Evolutionary conservation across 2,797 vertebrate genomes (phyloP).

Genomic region (Lophotriccus pileatus): DNA sequence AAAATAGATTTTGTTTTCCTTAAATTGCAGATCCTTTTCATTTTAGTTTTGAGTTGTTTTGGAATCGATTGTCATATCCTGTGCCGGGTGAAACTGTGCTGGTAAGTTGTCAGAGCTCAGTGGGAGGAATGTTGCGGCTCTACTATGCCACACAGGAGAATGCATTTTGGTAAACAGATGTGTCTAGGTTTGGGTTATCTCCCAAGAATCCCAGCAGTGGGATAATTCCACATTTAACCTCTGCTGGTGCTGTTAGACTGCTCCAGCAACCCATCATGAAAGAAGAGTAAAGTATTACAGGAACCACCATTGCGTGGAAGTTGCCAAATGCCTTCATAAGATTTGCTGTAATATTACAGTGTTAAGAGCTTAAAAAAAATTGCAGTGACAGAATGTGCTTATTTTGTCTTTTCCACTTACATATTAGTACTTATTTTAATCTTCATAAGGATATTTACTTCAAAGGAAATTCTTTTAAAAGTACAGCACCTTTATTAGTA

Average conservation of each 20-base stretch:
- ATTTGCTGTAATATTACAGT: not conserved
- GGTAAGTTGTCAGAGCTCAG: not conserved
- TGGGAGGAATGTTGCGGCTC: not conserved
- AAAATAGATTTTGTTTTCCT: not conserved
- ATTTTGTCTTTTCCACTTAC: not conserved
- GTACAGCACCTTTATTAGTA: not conserved
- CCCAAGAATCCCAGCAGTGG: not conserved
- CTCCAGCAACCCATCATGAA: not conserved
- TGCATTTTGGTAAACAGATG: not conserved
- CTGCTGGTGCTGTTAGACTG: not conserved
- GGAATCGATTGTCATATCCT: not conserved
- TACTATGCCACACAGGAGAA: not conserved
- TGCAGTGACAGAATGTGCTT: accelerated
- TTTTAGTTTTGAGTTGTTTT: not conserved
- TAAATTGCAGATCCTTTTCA: not conserved
- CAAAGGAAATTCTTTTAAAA: not conserved
- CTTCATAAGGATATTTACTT: not conserved
- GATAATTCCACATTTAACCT: not conserved
- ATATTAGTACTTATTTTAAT: not conserved
- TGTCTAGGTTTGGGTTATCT: not conserved
- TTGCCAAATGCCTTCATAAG: not conserved
- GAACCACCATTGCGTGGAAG: not conserved
- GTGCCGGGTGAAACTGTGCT: not conserved
- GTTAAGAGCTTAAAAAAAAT: not conserved
- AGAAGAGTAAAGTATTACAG: not conserved